A percentile compares a stretch with the other conserved stretches of the same genome.
These are phyloP conservation scores for Arenaria interpres DNA, from an alignment of 2,113 vertebrate genomes.

Conservation along the genomic window DNA sequence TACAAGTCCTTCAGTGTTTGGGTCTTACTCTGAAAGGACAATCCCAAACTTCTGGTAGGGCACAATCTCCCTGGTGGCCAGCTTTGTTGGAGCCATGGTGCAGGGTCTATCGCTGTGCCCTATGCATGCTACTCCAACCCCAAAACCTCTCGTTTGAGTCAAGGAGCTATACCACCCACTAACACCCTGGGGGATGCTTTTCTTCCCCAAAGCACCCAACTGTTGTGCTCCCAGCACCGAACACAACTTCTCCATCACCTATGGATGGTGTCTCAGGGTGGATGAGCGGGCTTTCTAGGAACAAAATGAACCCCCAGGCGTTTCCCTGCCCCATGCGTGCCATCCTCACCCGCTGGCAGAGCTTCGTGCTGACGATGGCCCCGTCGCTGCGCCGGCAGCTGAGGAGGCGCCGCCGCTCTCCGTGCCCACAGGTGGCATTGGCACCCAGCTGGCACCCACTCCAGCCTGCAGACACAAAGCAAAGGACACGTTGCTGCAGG, in stretches of 20 bases:
- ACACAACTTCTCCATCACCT: neutral
- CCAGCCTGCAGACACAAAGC: constrained; percentile 83
- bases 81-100: neutral
- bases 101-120: neutral
- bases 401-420: constrained; percentile 80
- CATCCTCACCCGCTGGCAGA: constrained; percentile 81
- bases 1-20: neutral
- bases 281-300: neutral
- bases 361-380: constrained; percentile 71
- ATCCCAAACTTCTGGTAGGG: neutral
- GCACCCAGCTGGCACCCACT: constrained; percentile 90
- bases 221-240: rapidly evolving
- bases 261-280: rapidly evolving
- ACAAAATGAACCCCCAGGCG: rapidly evolving
- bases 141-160: rapidly evolving
- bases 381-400: constrained; percentile 90
- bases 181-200: rapidly evolving
- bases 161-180: neutral
- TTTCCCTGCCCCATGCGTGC: neutral
- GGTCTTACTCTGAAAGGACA: neutral
- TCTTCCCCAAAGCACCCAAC: neutral
- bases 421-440: constrained; percentile 86
- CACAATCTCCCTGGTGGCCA: neutral
- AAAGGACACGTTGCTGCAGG: neutral
- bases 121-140: rapidly evolving